Evolutionary conservation across 2,797 vertebrate genomes (phyloP).

Genomic region (Characodon lateralis): DNA sequence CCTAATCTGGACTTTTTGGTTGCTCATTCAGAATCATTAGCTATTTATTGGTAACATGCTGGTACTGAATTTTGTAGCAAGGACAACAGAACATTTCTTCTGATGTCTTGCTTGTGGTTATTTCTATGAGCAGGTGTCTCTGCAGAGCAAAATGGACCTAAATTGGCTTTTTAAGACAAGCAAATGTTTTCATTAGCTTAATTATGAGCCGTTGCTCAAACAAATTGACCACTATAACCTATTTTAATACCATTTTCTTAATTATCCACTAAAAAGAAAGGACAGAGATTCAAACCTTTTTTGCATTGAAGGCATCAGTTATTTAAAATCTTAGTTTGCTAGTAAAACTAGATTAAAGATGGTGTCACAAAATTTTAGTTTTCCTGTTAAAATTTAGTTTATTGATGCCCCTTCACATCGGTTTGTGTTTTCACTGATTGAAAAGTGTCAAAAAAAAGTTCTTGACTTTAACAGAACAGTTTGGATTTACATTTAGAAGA

Average conservation of each 20-base stretch:
- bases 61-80: background rate
- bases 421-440: too few relatives aligned
- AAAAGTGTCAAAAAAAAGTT: too few relatives aligned
- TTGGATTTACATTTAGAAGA: too few relatives aligned
- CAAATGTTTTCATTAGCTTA: background rate
- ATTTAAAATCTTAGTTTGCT: constrained; percentile 1
- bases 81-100: background rate
- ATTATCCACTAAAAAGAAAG: background rate
- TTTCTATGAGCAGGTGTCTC: background rate
- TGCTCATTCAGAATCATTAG: background rate
- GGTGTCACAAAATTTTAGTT: too few relatives aligned
- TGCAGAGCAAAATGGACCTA: background rate
- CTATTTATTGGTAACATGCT: background rate
- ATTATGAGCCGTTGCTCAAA: background rate
- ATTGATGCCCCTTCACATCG: too few relatives aligned
- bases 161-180: background rate
- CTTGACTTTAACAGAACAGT: too few relatives aligned
- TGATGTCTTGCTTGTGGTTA: background rate
- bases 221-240: background rate
- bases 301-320: too few relatives aligned
- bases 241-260: background rate
- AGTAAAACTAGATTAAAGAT: background rate
- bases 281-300: too few relatives aligned
- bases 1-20: constrained; percentile 1
- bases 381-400: too few relatives aligned